Evolutionary conservation across 2,797 vertebrate genomes (phyloP).

Genomic region (Delichon dasypus): DNA sequence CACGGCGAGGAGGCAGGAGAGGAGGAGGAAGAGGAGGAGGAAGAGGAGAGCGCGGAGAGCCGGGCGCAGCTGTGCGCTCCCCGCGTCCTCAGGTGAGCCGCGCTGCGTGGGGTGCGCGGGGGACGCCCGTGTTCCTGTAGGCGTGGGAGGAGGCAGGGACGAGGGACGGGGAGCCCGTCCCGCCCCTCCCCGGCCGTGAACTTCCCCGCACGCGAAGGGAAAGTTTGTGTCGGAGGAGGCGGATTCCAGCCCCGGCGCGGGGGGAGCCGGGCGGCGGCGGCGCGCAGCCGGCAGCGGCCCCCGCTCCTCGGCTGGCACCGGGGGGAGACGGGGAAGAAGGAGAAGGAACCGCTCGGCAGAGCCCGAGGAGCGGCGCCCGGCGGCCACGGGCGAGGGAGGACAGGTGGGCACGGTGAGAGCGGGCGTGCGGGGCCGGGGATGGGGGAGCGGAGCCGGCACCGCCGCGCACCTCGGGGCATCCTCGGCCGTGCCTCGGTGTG

Average conservation of each 20-base stretch:
- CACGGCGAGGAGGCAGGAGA: not conserved
- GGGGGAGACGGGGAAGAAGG: accelerated
- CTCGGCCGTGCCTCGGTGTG: not conserved
- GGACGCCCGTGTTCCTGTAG: not conserved
- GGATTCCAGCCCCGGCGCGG: not conserved
- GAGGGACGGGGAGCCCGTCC: not conserved
- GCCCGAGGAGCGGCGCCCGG: not conserved
- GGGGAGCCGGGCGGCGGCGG: not conserved
- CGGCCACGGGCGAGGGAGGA: not conserved
- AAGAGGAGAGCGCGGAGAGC: not conserved
- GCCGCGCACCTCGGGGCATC: not conserved
- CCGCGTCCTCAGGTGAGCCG: not conserved
- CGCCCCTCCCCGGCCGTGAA: not conserved
- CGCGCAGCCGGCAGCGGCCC: not conserved
- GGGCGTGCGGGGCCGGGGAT: not conserved
- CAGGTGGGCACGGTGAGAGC: not conserved
- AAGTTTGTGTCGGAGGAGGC: constrained; percentile 17
- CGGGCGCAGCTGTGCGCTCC: not conserved
- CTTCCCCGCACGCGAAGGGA: not conserved
- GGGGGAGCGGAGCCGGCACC: not conserved
- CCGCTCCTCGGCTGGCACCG: not conserved
- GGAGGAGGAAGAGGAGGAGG: not conserved
- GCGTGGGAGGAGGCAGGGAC: not conserved
- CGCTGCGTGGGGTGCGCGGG: not conserved
- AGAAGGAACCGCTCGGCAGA: not conserved